Evolutionary conservation across 2,888 invertebrate genomes (phyloP).

Genomic region (Eucera pruinosa): DNA sequence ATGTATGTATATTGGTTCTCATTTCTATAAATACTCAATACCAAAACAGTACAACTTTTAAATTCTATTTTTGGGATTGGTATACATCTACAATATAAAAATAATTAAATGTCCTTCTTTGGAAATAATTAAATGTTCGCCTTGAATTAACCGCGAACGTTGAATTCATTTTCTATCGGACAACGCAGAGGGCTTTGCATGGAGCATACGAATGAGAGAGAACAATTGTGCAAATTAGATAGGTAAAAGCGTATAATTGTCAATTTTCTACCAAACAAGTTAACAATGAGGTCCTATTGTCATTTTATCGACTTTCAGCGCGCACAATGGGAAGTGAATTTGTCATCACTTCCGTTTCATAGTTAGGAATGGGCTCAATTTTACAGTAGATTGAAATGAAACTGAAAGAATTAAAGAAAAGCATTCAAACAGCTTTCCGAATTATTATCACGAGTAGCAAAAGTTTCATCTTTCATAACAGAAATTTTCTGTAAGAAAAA

Average conservation of each 20-base stretch:
- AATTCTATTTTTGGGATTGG: no score
- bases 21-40: no score
- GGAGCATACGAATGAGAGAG: not conserved
- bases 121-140: no score
- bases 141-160: no score
- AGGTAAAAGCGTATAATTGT: constrained; percentile 15
- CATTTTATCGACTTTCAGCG: constrained; percentile 48
- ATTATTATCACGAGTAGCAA: not conserved
- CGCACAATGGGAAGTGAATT: constrained; percentile 49
- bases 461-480: not conserved
- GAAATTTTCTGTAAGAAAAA: not conserved
- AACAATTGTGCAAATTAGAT: constrained; percentile 9
- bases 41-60: no score
- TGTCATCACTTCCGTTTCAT: constrained; percentile 22
- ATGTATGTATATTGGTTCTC: no score
- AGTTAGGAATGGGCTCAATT: constrained; percentile 38
- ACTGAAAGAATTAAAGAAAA: constrained; percentile 11
- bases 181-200: not conserved
- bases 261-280: constrained; percentile 28
- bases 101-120: no score
- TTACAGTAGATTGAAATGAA: constrained; percentile 16
- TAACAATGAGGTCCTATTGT: constrained; percentile 18
- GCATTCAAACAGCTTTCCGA: not conserved
- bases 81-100: no score
- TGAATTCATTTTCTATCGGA: not conserved